These are phyloP conservation scores for Archips xylosteana DNA, from an alignment of 2,888 invertebrate species.

Conservation along the genomic window DNA sequence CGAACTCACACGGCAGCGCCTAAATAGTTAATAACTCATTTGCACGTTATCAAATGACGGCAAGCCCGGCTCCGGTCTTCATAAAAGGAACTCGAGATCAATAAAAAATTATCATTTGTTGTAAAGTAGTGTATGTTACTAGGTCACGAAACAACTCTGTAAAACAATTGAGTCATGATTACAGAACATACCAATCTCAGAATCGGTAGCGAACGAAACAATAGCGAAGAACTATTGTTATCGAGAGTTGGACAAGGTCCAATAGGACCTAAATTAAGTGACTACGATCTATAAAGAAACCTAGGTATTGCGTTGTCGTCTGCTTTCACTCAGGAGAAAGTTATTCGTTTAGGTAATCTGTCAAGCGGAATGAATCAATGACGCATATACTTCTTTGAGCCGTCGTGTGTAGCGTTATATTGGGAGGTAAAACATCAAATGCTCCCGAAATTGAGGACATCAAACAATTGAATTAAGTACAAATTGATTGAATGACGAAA, in stretches of 20 bases:
- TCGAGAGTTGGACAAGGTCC: not conserved
- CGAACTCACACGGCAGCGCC: constrained; percentile 20
- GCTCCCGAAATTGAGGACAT: not conserved
- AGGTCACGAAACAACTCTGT: not conserved
- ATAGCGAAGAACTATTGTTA: not conserved
- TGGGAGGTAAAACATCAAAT: constrained; percentile 2
- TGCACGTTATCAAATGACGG: constrained; percentile 21
- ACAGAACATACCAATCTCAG: not conserved
- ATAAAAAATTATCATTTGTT: not conserved
- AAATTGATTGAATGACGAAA: not conserved
- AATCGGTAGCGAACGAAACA: constrained; percentile 1
- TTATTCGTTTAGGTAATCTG: constrained; percentile 41
- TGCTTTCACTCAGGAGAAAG: constrained; percentile 40
- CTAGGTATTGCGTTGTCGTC: constrained; percentile 39
- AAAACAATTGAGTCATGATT: constrained; percentile 9
- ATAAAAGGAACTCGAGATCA: not conserved
- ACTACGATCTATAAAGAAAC: constrained; percentile 31
- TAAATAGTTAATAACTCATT: constrained; percentile 27
- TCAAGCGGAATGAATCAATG: constrained; percentile 34
- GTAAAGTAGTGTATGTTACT: not conserved
- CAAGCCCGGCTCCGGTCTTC: not conserved
- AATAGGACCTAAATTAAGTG: constrained; percentile 11
- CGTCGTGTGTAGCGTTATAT: constrained; percentile 1
- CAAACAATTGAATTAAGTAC: not conserved
- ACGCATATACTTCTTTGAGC: constrained; percentile 14